A percentile compares a stretch with the other conserved stretches of the same genome.
Conservation (phyloP, 2,888 invertebrate species). For the Epiperipatus broadwayi region DNA sequence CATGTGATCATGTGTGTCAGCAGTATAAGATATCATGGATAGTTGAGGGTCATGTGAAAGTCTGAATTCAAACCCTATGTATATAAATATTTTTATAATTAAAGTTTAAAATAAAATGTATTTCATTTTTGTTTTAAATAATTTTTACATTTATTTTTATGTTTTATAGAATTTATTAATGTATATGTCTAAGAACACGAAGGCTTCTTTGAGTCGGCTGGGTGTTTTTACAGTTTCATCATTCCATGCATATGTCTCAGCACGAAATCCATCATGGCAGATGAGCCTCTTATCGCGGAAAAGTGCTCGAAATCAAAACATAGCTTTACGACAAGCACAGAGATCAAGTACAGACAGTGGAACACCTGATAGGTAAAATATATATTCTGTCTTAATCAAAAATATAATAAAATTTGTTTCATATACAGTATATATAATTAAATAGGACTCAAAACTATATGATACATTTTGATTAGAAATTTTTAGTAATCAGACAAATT, state of each 20-base stretch:
- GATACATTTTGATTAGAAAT: too few relatives aligned
- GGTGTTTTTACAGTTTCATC: slow-evolving; percentile 95
- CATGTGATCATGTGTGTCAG: too few relatives aligned
- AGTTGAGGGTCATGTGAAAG: too few relatives aligned
- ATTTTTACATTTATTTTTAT: slow-evolving; percentile 15
- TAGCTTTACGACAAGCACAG: neutral
- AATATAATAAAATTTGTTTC: too few relatives aligned
- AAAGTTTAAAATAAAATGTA: too few relatives aligned
- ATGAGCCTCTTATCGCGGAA: slow-evolving; percentile 77
- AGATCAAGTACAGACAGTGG: neutral
- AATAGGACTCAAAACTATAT: too few relatives aligned
- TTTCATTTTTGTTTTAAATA: neutral
- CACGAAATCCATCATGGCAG: slow-evolving; percentile 74
- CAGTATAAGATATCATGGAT: too few relatives aligned
- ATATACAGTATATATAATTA: too few relatives aligned
- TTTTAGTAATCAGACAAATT: too few relatives aligned
- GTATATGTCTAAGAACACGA: slow-evolving; percentile 82
- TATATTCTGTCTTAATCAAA: too few relatives aligned
- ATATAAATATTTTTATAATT: too few relatives aligned
- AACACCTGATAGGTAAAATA: neutral
- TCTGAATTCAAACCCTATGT: too few relatives aligned
- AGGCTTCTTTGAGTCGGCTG: slow-evolving; percentile 77
- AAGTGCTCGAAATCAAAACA: neutral
- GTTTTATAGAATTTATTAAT: slow-evolving; percentile 68
- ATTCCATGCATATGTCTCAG: slow-evolving; percentile 92